Conservation (phyloP, 2,113 vertebrate species). For the Dasyprocta punctata region DNA sequence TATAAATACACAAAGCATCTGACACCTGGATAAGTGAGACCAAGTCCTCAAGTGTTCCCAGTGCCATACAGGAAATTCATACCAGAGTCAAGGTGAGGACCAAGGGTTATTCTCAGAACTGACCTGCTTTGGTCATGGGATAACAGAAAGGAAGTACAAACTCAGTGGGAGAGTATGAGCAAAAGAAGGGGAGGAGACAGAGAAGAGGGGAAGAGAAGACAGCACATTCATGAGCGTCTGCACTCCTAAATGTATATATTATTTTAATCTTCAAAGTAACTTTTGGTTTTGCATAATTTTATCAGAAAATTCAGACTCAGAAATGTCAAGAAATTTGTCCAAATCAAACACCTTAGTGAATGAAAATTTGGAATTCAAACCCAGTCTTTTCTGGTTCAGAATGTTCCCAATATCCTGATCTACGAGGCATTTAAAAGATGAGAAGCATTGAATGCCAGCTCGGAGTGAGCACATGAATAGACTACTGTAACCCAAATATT, state of each 20-base stretch:
- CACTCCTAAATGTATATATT: neutral
- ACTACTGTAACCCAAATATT: neutral
- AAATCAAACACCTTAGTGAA: neutral
- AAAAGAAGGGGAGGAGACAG: neutral
- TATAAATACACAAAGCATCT: neutral
- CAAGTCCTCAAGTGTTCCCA: neutral
- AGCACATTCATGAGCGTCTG: neutral
- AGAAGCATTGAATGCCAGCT: neutral
- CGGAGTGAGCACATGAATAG: neutral
- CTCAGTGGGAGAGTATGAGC: neutral
- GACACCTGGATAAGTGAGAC: neutral
- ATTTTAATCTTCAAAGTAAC: conserved; percentile 37
- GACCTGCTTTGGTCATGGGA: neutral
- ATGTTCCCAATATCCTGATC: neutral
- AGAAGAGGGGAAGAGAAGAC: neutral
- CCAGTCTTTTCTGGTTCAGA: neutral
- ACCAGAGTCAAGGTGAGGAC: neutral
- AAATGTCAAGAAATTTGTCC: conserved; percentile 29
- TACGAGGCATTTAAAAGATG: neutral
- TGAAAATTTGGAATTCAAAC: neutral
- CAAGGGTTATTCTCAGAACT: neutral
- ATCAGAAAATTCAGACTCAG: conserved; percentile 9
- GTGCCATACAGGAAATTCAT: neutral
- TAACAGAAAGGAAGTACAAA: neutral
- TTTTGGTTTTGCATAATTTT: neutral